A percentile compares a stretch with the other conserved stretches of the same genome.
Conservation (phyloP, 2,888 invertebrate species). For the Epicampocera succincta region DNA sequence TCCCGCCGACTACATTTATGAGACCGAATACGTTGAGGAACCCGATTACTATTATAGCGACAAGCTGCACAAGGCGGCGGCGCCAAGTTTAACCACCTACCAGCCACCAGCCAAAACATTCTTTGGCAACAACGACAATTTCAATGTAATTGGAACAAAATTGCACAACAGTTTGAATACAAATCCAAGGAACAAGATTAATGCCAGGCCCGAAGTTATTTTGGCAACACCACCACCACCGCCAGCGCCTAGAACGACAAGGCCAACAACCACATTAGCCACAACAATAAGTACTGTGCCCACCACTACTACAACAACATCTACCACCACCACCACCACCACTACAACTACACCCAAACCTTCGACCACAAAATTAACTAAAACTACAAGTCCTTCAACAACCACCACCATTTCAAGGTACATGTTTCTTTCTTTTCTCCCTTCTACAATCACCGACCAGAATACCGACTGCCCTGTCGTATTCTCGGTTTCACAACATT, state of each 20-base stretch:
- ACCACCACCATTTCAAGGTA: constrained; percentile 72
- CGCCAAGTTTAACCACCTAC: constrained; percentile 36
- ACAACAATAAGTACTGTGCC: constrained; percentile 82
- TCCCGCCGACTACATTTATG: constrained; percentile 73
- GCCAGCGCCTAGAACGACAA: constrained; percentile 83
- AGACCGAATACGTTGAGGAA: constrained; percentile 71
- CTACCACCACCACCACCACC: constrained; percentile 83
- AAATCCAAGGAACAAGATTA: constrained; percentile 42
- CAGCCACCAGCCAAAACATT: constrained; percentile 24
- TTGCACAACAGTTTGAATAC: constrained; percentile 34
- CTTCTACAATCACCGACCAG: constrained; percentile 13
- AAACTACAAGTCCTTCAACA: constrained; percentile 67
- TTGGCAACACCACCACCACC: constrained; percentile 73
- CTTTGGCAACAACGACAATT: constrained; percentile 72
- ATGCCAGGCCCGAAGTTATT: constrained; percentile 72
- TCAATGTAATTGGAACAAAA: constrained; percentile 73
- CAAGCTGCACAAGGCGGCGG: constrained; percentile 30
- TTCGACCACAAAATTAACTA: constrained; percentile 75
- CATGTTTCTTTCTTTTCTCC: constrained; percentile 33
- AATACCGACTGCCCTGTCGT: constrained; percentile 9
- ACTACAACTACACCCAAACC: constrained; percentile 81
- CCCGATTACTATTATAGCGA: constrained; percentile 72
- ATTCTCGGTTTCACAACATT: constrained; percentile 1
- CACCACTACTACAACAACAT: constrained; percentile 75
- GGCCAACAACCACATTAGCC: constrained; percentile 76